Evolutionary conservation across 1,140 invertebrate genomes (phyloP), one percentile per base, ranked within the genome.

Genomic region (Camponotus vicinus): DNA sequence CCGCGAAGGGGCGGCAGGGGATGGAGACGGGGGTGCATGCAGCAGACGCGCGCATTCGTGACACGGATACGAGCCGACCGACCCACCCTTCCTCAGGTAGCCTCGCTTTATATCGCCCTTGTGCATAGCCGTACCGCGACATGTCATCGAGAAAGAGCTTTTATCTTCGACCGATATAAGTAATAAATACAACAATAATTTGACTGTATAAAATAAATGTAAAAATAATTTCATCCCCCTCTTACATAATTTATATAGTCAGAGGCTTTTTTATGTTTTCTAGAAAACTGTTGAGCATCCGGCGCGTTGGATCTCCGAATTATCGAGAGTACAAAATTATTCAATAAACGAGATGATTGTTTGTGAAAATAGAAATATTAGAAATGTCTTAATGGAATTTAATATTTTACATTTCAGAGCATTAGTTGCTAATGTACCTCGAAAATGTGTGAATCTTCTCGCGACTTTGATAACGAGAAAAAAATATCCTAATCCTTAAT

Each of bases 21-120:
- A 84, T 87, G 85, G 85, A 89, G 42, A 45, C 42, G 42, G 42
- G 42, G 42, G 91, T 92, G 89, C 90, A 80, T 52, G 4, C 4
- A 4, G 79, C 69, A 92, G 92, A 90, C 93, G 94, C 93, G 94
- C 94, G 93, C 93, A 94, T 92, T 93, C 94, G 93, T 93, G 93
- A 94, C 94, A 94, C 92, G 92, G 92, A 93, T 94, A 89, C 91
- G 85, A 84, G 86, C 75, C 67, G 3, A 49, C 67, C 71, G 77
- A 88, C 88, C 89, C 86, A 80, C 87, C 92, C 89, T 85, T 91
- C 85, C 42, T 78, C 75, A 86, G 76, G 76, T 76, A 52, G 76
- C 77, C 84, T 77, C 84, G 55, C 87, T 52, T 52, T 18, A 49
- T 52, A 52, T 52, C 15, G 49, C 89, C 79, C 88, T 67, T 63